A percentile compares a stretch with the other conserved stretches of the same genome.
Conservation (phyloP, 2,888 invertebrate species). For the Hypomecis punctinalis region DNA sequence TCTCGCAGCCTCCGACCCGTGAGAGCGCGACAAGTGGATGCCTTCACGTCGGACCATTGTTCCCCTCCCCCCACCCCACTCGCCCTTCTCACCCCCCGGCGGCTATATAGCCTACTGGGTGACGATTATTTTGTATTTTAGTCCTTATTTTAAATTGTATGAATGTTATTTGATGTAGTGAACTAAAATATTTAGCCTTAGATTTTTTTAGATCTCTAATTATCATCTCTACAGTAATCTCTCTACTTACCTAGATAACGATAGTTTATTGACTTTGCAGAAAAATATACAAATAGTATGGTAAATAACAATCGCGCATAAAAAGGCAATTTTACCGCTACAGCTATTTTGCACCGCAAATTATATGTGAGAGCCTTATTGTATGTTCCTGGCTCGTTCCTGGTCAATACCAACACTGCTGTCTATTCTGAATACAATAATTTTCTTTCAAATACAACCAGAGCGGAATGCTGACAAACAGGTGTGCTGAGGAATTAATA, state of each 20-base stretch:
- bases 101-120: slow-evolving; percentile 13
- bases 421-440: neutral
- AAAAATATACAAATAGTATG: too few species aligned
- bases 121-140: slow-evolving; percentile 10
- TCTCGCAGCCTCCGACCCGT: slow-evolving; percentile 69
- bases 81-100: slow-evolving; percentile 29
- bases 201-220: too few species aligned
- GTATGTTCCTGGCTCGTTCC: too few species aligned
- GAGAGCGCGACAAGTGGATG: slow-evolving; percentile 82
- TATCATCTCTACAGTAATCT: too few species aligned
- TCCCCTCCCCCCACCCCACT: slow-evolving; percentile 48
- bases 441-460: neutral
- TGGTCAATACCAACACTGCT: neutral
- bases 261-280: too few species aligned
- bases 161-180: too few species aligned
- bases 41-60: slow-evolving; percentile 82
- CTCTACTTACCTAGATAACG: too few species aligned
- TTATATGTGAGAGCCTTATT: too few species aligned
- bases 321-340: too few species aligned
- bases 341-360: too few species aligned
- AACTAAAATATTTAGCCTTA: too few species aligned
- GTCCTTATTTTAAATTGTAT: neutral
- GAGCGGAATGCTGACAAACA: slow-evolving; percentile 37
- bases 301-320: too few species aligned
- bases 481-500: slow-evolving; percentile 42